Evolutionary conservation across 1,140 invertebrate species (phyloP), one percentile per base, ranked within the genome.

Genomic region (Drosophila subobscura): DNA sequence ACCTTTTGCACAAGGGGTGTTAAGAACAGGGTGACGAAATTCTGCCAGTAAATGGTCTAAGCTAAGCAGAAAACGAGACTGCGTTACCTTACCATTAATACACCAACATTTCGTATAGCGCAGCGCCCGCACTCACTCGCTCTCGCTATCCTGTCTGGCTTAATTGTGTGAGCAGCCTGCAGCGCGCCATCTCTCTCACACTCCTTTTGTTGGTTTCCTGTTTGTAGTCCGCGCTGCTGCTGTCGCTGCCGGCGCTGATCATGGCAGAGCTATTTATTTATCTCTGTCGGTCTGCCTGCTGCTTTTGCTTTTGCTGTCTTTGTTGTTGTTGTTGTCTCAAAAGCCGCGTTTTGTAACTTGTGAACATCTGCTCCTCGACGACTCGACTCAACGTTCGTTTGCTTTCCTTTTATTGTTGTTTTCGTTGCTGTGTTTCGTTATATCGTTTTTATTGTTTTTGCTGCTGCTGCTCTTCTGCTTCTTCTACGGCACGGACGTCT

Each of bases 331-430:
- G 54, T 23, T 33, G 41, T 63, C 76, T 77, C 72, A 67, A 72
- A 76, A 79, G 61, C 66, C 60, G 53, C 73, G 79, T 89, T 37
- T 60, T 89, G 86, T 75, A 67, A 77, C 74, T 86, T 89, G 84
- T 89, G 89, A 90, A 90, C 89, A 90, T 90, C 89, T 90, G 89
- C 89, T 90, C 89, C 85, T 79, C 70, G 55, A 73, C 55, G 67
- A 57, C 54, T 59, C 77, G 51, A 73, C 73, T 20, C 16, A 20
- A 20, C 16, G 16, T 20, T 20, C 16, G 72, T 88, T 89, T 88
- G 71, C 83, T 76, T 86, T 86, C 77, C 63, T 78, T 78, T 80
- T 88, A 72, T 85, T 88, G 52, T 76, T 72, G 58, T 64, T 77
- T 57, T 72, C 66, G 72, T 57, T 77, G 83, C 56, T 63, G 74